These are phyloP conservation scores for Sylvilagus floridanus DNA, from an alignment of 2,797 vertebrate species.

Conservation along the genomic window DNA sequence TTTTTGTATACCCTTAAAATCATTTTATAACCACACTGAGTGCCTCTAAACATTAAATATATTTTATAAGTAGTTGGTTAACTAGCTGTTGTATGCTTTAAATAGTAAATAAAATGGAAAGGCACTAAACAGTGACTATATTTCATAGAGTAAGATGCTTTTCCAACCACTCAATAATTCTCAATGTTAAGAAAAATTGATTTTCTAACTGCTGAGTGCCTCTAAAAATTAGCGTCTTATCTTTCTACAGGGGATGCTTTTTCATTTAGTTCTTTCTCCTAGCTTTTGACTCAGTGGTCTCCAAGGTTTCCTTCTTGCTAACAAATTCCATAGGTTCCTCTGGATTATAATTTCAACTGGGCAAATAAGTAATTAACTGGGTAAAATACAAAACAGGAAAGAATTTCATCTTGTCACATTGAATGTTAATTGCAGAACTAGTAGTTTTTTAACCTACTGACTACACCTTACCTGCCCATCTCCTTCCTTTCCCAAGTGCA, in stretches of 20 bases:
- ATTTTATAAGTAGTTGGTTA: slow-evolving; percentile 87
- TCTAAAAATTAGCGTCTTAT: slow-evolving; percentile 83
- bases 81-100: slow-evolving; percentile 84
- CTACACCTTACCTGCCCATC: neutral
- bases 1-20: slow-evolving; percentile 84
- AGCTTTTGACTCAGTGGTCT: slow-evolving; percentile 74
- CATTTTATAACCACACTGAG: slow-evolving; percentile 83
- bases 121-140: slow-evolving; percentile 83
- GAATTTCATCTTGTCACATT: neutral
- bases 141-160: slow-evolving; percentile 81
- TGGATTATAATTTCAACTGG: slow-evolving; percentile 19
- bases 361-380: slow-evolving; percentile 4
- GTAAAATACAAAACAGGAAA: slow-evolving; percentile 46
- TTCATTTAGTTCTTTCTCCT: slow-evolving; percentile 66
- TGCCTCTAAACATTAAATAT: slow-evolving; percentile 86
- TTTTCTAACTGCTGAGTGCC: slow-evolving; percentile 77
- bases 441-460: neutral
- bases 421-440: slow-evolving; percentile 47
- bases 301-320: slow-evolving; percentile 42
- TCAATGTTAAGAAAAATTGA: slow-evolving; percentile 76
- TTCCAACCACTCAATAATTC: slow-evolving; percentile 81
- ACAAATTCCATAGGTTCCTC: slow-evolving; percentile 33
- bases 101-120: slow-evolving; percentile 87
- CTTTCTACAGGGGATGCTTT: slow-evolving; percentile 69
- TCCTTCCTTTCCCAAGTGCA: neutral